Percentiles rank a stretch among this genome's conserved stretches.
These are phyloP conservation scores for Resseliella maxima DNA, from an alignment of 2,888 invertebrate genomes.

Conservation along the genomic window DNA sequence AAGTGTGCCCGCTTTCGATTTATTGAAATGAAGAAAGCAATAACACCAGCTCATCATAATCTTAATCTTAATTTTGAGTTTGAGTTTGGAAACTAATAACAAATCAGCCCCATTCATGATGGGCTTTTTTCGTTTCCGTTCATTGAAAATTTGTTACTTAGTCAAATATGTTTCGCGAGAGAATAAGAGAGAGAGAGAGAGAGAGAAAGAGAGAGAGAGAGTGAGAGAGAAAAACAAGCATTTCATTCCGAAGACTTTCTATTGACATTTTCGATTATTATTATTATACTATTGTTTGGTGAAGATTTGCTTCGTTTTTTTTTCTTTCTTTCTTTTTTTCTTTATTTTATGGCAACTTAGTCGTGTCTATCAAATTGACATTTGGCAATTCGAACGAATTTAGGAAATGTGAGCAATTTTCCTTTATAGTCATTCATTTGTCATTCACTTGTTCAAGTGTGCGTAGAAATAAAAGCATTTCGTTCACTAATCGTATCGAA, in stretches of 20 bases:
- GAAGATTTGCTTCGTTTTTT: not conserved
- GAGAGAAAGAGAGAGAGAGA: not conserved
- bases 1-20: constrained; percentile 3
- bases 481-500: not conserved
- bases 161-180: not conserved
- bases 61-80: not conserved
- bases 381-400: constrained; percentile 12
- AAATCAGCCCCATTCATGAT: not conserved
- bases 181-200: not conserved
- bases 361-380: constrained; percentile 40
- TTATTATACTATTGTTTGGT: not conserved
- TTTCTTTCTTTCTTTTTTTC: not conserved
- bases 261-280: not conserved
- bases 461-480: constrained; percentile 31
- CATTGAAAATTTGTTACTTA: not conserved
- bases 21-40: constrained; percentile 22
- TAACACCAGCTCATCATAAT: not conserved
- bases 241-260: no score
- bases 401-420: constrained; percentile 8
- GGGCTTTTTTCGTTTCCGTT: not conserved
- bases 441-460: constrained; percentile 44
- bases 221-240: not conserved
- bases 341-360: not conserved
- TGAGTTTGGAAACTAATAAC: constrained; percentile 37
- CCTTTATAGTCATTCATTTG: constrained; percentile 27